Base-by-base conservation (phyloP, 2,113 vertebrate genomes). In the Festucalex cinctus region DNA sequence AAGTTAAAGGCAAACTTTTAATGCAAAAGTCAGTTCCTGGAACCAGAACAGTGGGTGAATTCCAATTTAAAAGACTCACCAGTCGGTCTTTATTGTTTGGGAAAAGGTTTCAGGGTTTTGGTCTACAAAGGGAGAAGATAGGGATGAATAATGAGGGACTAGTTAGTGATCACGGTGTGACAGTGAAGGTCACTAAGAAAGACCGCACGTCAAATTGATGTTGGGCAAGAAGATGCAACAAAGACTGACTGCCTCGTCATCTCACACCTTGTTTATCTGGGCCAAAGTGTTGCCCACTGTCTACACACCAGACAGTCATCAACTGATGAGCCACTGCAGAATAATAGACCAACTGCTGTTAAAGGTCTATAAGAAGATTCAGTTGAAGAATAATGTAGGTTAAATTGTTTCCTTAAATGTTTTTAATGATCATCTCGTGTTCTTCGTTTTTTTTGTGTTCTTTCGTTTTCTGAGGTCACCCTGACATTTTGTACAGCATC, bases 1-100 rank as follows among this genome's bases (percentile, higher is more conserved):
- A 83, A 66, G 63, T 77, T 66, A 74, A 24, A 56, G 66, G 36
- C 8, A 74, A 78, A 75, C 67, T 68, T 71, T 75, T 51, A 72
- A 17, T 71, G 75, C 73, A 63, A 79, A 83, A 68, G 54, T 75
- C 71, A 70, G 51, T 64, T 69, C 73, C 62, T 46, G 9, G 6
- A n/a, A 41, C 1, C 44, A 32, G 41, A 49, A 73, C 59, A 37
- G 74, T 73, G 62, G 22, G 63, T 59, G 57, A 74, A 71, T 63
- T 70, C 70, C 62, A 68, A 53, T 60, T 20, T 68, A 69, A 28
- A 28, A 28, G 14, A 28, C 13, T 56, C 53, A 3, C 5, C 26
- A 17, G 13, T 56, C 13, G 7, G 2, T 54, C 51, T 54, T 16
- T 12, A 28, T 16, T 56, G 6, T 28, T 56, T 56, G 53, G 53